These are phyloP conservation scores for Marasmarcha lunaedactyla DNA, from an alignment of 2,888 invertebrate genomes.

Conservation along the genomic window DNA sequence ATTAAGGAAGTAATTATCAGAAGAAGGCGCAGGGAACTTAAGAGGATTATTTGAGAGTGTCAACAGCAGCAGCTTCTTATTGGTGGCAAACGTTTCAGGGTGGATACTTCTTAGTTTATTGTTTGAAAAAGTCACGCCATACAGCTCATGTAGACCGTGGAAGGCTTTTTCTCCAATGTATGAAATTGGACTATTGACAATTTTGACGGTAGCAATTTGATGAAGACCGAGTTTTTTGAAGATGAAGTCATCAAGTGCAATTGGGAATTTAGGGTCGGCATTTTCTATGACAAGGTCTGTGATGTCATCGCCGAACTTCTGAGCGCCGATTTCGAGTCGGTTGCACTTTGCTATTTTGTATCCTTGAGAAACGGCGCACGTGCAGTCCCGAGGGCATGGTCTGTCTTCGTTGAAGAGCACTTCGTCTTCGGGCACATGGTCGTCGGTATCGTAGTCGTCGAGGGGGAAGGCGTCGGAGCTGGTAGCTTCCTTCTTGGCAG, in stretches of 20 bases:
- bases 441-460: slow-evolving; percentile 53
- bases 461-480: slow-evolving; percentile 39
- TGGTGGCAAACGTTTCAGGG: slow-evolving; percentile 77
- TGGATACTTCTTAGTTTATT: slow-evolving; percentile 75
- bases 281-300: slow-evolving; percentile 76
- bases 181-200: slow-evolving; percentile 76
- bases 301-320: slow-evolving; percentile 75
- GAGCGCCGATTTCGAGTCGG: slow-evolving; percentile 74
- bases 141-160: slow-evolving; percentile 74
- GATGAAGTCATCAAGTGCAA: slow-evolving; percentile 71
- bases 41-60: slow-evolving; percentile 77
- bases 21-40: slow-evolving; percentile 46
- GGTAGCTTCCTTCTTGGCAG: slow-evolving; percentile 31
- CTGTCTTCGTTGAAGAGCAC: slow-evolving; percentile 57
- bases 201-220: slow-evolving; percentile 75
- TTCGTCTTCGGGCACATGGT: slow-evolving; percentile 57
- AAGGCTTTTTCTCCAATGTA: slow-evolving; percentile 78
- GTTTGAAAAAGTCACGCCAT: slow-evolving; percentile 77
- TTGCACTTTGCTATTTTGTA: slow-evolving; percentile 76
- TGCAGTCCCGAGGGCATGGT: slow-evolving; percentile 74
- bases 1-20: slow-evolving; percentile 65
- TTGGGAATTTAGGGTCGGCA: slow-evolving; percentile 68
- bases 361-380: slow-evolving; percentile 71
- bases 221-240: slow-evolving; percentile 74
- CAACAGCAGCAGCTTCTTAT: slow-evolving; percentile 74